Percentiles rank a stretch among this genome's conserved stretches.
Conservation (phyloP, 1,140 invertebrate genomes). For the Lepidostoma basale region DNA sequence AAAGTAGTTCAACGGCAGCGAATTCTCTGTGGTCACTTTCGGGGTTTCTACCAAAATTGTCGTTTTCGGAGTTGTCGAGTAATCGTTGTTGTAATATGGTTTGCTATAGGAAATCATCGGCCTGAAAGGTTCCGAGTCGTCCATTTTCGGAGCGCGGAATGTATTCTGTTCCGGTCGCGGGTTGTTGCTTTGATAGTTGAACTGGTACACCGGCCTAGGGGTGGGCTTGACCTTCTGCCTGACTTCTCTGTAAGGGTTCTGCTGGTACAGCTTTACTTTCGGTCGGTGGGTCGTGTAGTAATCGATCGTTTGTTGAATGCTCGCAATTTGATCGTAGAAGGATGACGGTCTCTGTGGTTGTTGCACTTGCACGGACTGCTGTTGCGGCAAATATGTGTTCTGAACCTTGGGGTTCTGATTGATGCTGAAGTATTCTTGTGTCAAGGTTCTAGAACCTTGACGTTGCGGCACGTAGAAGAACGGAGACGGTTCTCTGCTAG, state of each 20-base stretch:
- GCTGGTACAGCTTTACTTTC: constrained; percentile 51
- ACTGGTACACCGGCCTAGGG: constrained; percentile 56
- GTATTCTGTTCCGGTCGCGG: constrained; percentile 53
- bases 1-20: constrained; percentile 56
- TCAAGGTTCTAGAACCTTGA: constrained; percentile 58
- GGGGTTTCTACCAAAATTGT: constrained; percentile 5
- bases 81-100: constrained; percentile 61
- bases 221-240: constrained; percentile 56
- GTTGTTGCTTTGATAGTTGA: constrained; percentile 54
- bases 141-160: constrained; percentile 61
- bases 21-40: constrained; percentile 55
- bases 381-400: constrained; percentile 34
- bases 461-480: constrained; percentile 59
- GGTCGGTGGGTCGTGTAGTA: constrained; percentile 60
- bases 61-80: constrained; percentile 38
- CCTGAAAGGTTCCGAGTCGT: constrained; percentile 65
- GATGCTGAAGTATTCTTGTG: constrained; percentile 60
- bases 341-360: constrained; percentile 49
- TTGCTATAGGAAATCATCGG: constrained; percentile 70
- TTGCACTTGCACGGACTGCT: constrained; percentile 23
- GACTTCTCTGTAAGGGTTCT: constrained; percentile 56
- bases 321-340: constrained; percentile 62
- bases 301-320: constrained; percentile 62
- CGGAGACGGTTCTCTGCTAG: constrained; percentile 50
- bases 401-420: constrained; percentile 54